Percentiles rank a stretch among this genome's conserved stretches.
Evolutionary conservation across 2,113 vertebrate species (phyloP).

Genomic region (Gymnogyps californianus): DNA sequence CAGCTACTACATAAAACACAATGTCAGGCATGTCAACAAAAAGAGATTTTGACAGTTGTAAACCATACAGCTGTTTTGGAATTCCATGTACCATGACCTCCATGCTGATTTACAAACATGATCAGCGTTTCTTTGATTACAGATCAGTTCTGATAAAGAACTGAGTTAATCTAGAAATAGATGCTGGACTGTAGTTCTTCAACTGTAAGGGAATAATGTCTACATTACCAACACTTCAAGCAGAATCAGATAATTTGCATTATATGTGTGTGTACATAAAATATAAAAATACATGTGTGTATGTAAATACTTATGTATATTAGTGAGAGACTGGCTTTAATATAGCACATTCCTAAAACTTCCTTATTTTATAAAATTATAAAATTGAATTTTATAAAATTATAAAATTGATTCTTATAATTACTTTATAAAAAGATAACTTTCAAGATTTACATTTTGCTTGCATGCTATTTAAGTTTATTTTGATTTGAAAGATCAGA

Average conservation of each 20-base stretch:
- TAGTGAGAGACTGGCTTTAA: background rate
- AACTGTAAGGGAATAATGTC: background rate
- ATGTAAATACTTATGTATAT: background rate
- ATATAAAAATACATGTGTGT: background rate
- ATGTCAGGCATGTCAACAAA: background rate
- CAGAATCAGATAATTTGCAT: background rate
- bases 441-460: background rate
- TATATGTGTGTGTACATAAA: background rate
- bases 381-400: background rate
- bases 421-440: background rate
- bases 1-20: background rate
- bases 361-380: background rate
- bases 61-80: background rate
- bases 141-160: background rate
- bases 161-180: background rate
- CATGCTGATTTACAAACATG: background rate
- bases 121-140: background rate
- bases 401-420: background rate
- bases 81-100: background rate
- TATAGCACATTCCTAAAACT: background rate
- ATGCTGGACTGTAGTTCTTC: background rate
- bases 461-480: background rate
- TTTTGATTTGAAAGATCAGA: background rate
- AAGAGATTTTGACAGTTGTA: background rate
- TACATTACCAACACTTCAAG: background rate